These are phyloP conservation scores for Porites evermanni DNA, from an alignment of 92 coral and sea anemone genomes.

Conservation along the genomic window DNA sequence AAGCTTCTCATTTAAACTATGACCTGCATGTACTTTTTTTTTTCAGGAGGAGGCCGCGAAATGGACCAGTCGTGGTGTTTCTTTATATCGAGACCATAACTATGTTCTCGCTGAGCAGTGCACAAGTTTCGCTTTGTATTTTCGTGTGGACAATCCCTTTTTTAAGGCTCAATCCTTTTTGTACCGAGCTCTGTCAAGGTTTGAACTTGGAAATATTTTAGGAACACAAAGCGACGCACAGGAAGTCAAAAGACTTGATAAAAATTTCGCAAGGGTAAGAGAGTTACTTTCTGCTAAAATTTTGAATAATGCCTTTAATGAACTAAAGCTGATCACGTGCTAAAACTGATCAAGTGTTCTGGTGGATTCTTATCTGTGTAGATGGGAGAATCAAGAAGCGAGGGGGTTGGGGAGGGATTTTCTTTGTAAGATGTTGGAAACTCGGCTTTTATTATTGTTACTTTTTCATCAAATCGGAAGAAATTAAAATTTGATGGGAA, in stretches of 20 bases:
- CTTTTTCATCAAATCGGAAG: too few relatives aligned
- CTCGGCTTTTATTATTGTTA: too few relatives aligned
- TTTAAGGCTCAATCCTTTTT: neutral
- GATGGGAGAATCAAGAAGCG: too few relatives aligned
- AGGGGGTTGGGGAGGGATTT: too few relatives aligned
- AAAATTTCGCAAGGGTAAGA: neutral
- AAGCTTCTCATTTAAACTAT: too few relatives aligned
- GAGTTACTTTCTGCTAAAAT: neutral
- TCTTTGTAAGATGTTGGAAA: too few relatives aligned
- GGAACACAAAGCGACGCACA: neutral
- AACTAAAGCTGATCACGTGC: too few relatives aligned
- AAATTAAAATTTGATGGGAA: too few relatives aligned
- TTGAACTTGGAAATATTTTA: neutral
- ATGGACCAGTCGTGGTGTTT: conserved; percentile 5
- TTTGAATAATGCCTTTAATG: too few relatives aligned
- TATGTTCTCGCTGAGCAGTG: neutral
- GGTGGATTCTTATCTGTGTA: too few relatives aligned
- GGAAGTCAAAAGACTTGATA: neutral
- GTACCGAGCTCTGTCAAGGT: neutral
- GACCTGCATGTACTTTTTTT: neutral
- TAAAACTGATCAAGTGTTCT: too few relatives aligned
- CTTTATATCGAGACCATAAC: neutral
- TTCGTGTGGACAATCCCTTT: neutral
- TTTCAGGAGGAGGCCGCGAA: neutral
- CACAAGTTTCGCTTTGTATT: neutral